Base-by-base conservation (phyloP, 2,888 invertebrate genomes). In the Tinea pellionella region DNA sequence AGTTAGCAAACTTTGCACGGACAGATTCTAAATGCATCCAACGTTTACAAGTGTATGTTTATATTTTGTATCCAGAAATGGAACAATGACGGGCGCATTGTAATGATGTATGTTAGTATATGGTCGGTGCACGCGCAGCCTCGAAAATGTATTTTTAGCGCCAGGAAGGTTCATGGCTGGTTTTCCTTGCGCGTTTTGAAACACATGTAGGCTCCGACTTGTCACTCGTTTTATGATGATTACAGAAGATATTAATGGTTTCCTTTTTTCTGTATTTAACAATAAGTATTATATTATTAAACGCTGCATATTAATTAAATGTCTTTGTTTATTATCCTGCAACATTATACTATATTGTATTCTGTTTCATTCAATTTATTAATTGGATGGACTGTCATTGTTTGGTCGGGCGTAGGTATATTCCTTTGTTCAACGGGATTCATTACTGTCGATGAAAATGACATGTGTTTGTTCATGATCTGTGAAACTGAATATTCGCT, bases 61-160 rank as follows among this genome's bases (percentile, higher is more conserved):
- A 24, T 53, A 24, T 24, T 18, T 24, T 24, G 53, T 53, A 53
- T 53, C 53, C 53, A 53, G 53, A 53, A 53, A 53, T 53, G 53
- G 53, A 53, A 53, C 53, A 53, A 53, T 53, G 24, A n/a, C 24
- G 13, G n/a, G 53, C n/a, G 53, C n/a, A 47, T 18, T 53, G 53
- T 53, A 24, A 16, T 47, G 47, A 15, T 47, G 47, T 16, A 47
- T 15, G 47, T 47, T n/a, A 47, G 2, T 47, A 47, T 55, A 32
- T 32, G 37, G 59, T 18, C 2, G 24, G 41, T 3, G 78, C 75
- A 74, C 78, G 79, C 80, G 77, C 78, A 84, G 73, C 85, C 84
- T 85, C 82, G 80, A 73, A 72, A 74, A 75, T 73, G 77, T 77
- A 80, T 83, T 82, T 84, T 84, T 83, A 85, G 81, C 78, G 67